phyloP scores from a whole-genome alignment of 2,797 vertebrate genomes.

The Glossophaga mutica region DNA sequence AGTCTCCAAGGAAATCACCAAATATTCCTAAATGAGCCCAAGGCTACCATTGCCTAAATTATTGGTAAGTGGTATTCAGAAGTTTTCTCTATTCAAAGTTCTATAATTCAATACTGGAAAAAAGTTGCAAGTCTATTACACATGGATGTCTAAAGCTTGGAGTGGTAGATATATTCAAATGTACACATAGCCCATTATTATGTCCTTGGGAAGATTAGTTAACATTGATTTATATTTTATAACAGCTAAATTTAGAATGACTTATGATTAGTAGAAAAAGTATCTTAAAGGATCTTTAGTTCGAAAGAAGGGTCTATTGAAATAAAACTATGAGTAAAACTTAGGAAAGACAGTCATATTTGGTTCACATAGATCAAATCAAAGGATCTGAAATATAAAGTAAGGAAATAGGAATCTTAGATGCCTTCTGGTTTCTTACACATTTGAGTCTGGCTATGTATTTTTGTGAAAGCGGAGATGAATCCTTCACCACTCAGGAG shows the following conservation, averaged over 20 bases:
- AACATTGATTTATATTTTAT: constrained; percentile 60
- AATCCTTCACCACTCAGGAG: not conserved
- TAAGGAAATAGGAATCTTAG: not conserved
- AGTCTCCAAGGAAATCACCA: not conserved
- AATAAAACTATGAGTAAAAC: constrained; percentile 22
- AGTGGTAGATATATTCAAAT: constrained; percentile 24
- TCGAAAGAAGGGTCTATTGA: not conserved
- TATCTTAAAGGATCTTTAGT: constrained; percentile 23
- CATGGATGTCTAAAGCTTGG: not conserved
- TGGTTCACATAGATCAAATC: not conserved
- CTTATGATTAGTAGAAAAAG: not conserved
- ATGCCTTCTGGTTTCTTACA: not conserved
- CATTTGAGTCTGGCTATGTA: not conserved
- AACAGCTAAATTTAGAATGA: not conserved
- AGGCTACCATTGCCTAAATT: not conserved
- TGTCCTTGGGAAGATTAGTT: constrained; percentile 17
- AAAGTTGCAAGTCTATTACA: not conserved
- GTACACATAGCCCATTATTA: not conserved
- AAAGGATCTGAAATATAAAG: not conserved
- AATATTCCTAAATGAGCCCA: not conserved
- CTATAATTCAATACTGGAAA: not conserved
- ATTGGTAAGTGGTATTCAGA: accelerated
- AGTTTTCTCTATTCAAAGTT: not conserved
- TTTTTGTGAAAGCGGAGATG: not conserved
- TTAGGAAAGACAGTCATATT: not conserved